These are phyloP conservation scores for Trachurus trachurus DNA, from an alignment of 2,797 vertebrate genomes.

Conservation along the genomic window DNA sequence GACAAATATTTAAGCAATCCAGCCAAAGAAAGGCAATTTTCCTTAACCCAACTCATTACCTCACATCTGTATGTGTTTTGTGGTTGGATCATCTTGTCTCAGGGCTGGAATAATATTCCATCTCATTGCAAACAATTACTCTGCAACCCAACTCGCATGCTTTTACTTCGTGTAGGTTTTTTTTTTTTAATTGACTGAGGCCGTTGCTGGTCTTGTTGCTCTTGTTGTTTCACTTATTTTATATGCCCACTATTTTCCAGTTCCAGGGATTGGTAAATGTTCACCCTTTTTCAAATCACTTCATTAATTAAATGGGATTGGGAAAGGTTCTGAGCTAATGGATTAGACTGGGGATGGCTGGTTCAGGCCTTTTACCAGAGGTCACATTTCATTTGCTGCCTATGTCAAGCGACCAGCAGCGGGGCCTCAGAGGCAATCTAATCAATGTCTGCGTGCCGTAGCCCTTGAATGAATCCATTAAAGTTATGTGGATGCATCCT, in stretches of 20 bases:
- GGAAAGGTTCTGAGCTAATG: slow-evolving; percentile 90
- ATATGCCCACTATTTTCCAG: slow-evolving; percentile 74
- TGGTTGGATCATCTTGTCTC: slow-evolving; percentile 71
- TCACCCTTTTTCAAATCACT: slow-evolving; percentile 91
- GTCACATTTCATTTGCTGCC: slow-evolving; percentile 96
- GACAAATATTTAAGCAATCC: slow-evolving; percentile 75
- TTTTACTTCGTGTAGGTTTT: slow-evolving; percentile 40
- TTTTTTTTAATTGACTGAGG: slow-evolving; percentile 21
- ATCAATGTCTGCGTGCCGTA: slow-evolving; percentile 93
- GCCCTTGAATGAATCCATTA: slow-evolving; percentile 93
- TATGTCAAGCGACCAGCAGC: slow-evolving; percentile 90
- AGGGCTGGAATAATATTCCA: slow-evolving; percentile 64
- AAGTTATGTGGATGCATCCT: slow-evolving; percentile 94
- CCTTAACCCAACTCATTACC: slow-evolving; percentile 64
- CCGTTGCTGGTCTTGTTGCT: slow-evolving; percentile 40
- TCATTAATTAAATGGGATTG: slow-evolving; percentile 96
- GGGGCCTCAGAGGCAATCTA: slow-evolving; percentile 90
- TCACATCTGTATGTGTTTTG: slow-evolving; percentile 74
- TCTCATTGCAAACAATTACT: slow-evolving; percentile 62
- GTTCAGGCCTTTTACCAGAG: slow-evolving; percentile 93
- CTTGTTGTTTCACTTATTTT: slow-evolving; percentile 70
- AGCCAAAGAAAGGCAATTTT: slow-evolving; percentile 68
- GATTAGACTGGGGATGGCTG: slow-evolving; percentile 89
- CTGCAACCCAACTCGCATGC: slow-evolving; percentile 44
- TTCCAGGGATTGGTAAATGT: slow-evolving; percentile 87